These are phyloP conservation scores for Gobio gobio DNA, from an alignment of 2,113 vertebrate species.

Conservation along the genomic window DNA sequence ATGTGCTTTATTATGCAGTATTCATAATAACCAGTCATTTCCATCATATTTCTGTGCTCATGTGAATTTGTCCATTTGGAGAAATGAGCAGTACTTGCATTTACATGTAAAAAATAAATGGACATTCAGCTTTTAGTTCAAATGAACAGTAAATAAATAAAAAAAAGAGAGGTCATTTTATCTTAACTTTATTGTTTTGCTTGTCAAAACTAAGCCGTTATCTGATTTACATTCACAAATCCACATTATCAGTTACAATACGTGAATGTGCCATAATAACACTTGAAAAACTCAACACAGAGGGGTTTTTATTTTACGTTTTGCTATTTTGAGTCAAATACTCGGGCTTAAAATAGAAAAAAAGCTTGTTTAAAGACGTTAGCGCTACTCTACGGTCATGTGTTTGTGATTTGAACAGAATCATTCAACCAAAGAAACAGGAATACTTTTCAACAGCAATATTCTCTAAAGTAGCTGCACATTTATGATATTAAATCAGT, in stretches of 20 bases:
- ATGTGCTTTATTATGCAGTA: background rate
- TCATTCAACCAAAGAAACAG: constrained; percentile 63
- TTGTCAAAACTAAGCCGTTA: constrained; percentile 66
- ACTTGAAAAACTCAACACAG: constrained; percentile 72
- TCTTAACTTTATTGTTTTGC: constrained; percentile 71
- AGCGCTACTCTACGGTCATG: constrained; percentile 52
- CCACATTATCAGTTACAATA: constrained; percentile 74
- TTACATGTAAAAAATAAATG: constrained; percentile 1
- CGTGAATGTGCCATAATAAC: constrained; percentile 70
- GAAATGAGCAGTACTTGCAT: constrained; percentile 3
- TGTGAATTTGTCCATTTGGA: constrained; percentile 18
- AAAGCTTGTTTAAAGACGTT: constrained; percentile 46
- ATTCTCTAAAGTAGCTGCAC: constrained; percentile 73
- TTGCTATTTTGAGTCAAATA: constrained; percentile 65
- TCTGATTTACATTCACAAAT: constrained; percentile 75
- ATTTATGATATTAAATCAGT: constrained; percentile 70
- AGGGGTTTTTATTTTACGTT: constrained; percentile 50
- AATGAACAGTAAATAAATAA: constrained; percentile 67
- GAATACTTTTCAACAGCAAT: constrained; percentile 66
- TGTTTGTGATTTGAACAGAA: constrained; percentile 60
- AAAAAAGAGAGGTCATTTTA: constrained; percentile 69
- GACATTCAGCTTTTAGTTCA: constrained; percentile 57
- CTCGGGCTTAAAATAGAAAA: constrained; percentile 66
- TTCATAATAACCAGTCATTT: background rate
- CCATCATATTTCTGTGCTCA: constrained; percentile 3